Percentiles rank a stretch among this genome's conserved stretches.
Conservation (phyloP, 1,140 invertebrate genomes). For the Penaeus indicus region DNA sequence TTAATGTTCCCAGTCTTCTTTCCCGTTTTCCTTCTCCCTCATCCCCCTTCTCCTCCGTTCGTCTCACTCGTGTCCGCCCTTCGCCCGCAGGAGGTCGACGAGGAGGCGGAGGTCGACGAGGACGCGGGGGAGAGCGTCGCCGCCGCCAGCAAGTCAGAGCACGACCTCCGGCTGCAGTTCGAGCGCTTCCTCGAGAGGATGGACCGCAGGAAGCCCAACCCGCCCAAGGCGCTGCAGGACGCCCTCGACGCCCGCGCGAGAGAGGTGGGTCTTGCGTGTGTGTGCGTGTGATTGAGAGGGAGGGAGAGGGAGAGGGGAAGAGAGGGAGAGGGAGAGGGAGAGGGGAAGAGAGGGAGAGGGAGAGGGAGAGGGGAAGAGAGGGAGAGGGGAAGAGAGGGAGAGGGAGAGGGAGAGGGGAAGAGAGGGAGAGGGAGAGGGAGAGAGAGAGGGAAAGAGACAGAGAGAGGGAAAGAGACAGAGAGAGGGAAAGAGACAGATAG, state of each 20-base stretch:
- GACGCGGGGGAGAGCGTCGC: constrained; percentile 67
- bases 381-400: not conserved
- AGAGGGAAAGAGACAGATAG: not conserved
- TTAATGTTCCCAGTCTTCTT: no score
- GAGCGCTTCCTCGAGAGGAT: constrained; percentile 66
- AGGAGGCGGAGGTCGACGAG: constrained; percentile 66
- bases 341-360: not conserved
- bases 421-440: no score
- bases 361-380: no score
- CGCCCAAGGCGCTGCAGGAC: not conserved
- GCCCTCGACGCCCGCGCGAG: not conserved
- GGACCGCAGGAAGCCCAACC: constrained; percentile 33
- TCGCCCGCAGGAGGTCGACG: constrained; percentile 45
- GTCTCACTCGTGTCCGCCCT: not conserved
- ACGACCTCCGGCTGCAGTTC: constrained; percentile 68
- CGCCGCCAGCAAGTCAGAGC: constrained; percentile 67
- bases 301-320: no score
- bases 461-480: not conserved
- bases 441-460: no score
- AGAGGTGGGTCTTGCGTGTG: not conserved
- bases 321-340: no score
- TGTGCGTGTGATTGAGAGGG: no score
- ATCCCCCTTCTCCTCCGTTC: not conserved
- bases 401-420: not conserved
- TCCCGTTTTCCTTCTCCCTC: no score